Evolutionary conservation across 2,797 vertebrate genomes (phyloP), one percentile per base, ranked within the genome.

Genomic region (Tokudaia muenninki): DNA sequence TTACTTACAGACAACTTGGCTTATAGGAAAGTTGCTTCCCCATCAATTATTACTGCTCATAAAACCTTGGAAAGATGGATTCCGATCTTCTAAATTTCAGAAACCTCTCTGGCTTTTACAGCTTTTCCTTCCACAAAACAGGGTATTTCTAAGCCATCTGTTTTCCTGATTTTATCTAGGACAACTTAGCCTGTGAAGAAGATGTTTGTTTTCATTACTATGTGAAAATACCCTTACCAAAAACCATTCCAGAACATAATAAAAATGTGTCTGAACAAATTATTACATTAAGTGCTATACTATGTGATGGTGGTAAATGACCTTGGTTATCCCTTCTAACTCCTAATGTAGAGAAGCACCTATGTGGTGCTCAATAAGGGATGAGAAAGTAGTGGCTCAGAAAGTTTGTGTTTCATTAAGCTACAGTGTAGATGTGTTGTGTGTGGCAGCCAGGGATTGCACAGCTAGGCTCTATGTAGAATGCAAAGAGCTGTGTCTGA

Each of bases 371-470:
- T 82, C 14, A 1, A 7, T 4, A 21, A 21, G 44, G 17, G 13
- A 31, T 61, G 41, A 29, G 59, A 9, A 88, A 65, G 4, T 4
- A 4, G 26, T 0, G 2, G 44, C 7, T 22, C 21, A 9, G 3
- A 14, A 19, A 7, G 13, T 29, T 3, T 13, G 9, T 1, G 29
- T 17, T 4, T 47, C 57, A 5, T 47, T 19, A 31, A 6, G 7
- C 17, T 29, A 3, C 17, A 3, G 14, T 12, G n/a, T 6, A 52
- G 9, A 6, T 1, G 24, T 57, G 34, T 61, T 0, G 57, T 37
- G 1, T 2, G 0, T 1, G 37, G 17, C 0, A 3, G 10, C 37
- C 19, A 0, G 0, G 4, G 29, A 31, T 41, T 29, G 21, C 55
- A 17, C 21, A 1, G 0, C n/a, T 9, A 24, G 50, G 31, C 41